These are phyloP conservation scores for Diabrotica undecimpunctata DNA, from an alignment of 1,140 invertebrate genomes.

Conservation along the genomic window DNA sequence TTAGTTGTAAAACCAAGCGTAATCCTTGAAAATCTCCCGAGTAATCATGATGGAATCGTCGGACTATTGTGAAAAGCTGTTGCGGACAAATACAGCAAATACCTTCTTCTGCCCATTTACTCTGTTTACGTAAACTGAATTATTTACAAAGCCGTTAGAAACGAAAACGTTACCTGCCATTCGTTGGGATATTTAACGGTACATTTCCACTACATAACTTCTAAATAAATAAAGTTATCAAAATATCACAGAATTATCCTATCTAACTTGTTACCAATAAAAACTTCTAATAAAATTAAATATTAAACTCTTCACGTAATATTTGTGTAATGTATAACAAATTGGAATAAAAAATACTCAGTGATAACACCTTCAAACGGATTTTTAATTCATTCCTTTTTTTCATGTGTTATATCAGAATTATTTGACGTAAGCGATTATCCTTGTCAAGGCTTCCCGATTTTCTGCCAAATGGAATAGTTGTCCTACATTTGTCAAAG, in stretches of 20 bases:
- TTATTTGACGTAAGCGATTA: too few species aligned
- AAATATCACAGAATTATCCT: background rate
- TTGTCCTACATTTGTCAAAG: too few species aligned
- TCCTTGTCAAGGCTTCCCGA: too few species aligned
- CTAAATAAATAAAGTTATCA: background rate
- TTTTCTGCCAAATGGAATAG: too few species aligned
- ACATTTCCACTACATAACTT: background rate
- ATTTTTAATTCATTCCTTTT: too few species aligned
- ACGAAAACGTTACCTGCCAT: background rate
- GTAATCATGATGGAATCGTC: constrained; percentile 14
- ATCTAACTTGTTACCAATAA: too few species aligned
- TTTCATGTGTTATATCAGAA: too few species aligned
- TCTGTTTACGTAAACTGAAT: constrained; percentile 9
- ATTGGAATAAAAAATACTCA: too few species aligned
- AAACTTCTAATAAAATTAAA: too few species aligned
- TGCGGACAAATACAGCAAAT: constrained; percentile 13
- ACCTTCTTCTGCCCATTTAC: constrained; percentile 12
- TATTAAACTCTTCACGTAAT: too few species aligned
- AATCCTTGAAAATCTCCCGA: constrained; percentile 12
- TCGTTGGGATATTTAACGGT: background rate
- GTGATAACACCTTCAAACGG: too few species aligned
- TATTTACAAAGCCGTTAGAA: background rate
- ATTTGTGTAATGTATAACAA: too few species aligned
- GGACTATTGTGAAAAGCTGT: constrained; percentile 16
- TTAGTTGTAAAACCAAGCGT: constrained; percentile 11